Evolutionary conservation across 2,797 vertebrate species (phyloP).

Genomic region (Hoplostethus atlanticus): DNA sequence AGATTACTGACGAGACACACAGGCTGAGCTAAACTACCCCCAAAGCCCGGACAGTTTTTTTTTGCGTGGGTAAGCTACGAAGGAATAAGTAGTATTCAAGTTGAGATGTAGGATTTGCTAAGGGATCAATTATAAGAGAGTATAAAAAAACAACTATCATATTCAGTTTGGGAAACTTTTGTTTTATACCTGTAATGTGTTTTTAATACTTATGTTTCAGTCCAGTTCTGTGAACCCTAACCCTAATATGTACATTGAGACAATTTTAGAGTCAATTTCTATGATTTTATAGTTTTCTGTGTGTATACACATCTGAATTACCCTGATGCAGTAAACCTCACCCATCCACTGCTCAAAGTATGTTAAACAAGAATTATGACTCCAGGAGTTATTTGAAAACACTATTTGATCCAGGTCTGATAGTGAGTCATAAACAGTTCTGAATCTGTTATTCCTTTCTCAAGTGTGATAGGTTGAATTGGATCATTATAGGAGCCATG

Average conservation of each 20-base stretch:
- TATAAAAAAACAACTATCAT: not conserved
- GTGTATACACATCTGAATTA: constrained; percentile 1
- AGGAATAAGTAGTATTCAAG: constrained; percentile 1
- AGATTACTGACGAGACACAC: constrained; percentile 74
- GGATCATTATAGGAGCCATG: constrained; percentile 21
- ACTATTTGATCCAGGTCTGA: not conserved
- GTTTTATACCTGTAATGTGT: too few species aligned
- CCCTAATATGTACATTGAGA: not conserved
- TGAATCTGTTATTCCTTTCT: constrained; percentile 11
- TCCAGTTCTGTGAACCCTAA: too few species aligned
- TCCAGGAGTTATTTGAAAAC: not conserved
- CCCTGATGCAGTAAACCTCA: not conserved
- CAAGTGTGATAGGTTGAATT: constrained; percentile 13
- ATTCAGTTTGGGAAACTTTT: not conserved
- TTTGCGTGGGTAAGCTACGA: constrained; percentile 25
- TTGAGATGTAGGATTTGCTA: not conserved
- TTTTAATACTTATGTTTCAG: too few species aligned
- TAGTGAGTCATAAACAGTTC: not conserved
- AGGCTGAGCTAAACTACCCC: constrained; percentile 57
- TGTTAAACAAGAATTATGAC: not conserved
- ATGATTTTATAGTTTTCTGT: not conserved
- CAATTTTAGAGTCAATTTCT: not conserved
- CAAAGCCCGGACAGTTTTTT: constrained; percentile 58
- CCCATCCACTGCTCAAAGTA: not conserved
- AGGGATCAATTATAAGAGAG: not conserved